Evolutionary conservation across 2,113 vertebrate species (phyloP).

Genomic region (Centropus bengalensis): DNA sequence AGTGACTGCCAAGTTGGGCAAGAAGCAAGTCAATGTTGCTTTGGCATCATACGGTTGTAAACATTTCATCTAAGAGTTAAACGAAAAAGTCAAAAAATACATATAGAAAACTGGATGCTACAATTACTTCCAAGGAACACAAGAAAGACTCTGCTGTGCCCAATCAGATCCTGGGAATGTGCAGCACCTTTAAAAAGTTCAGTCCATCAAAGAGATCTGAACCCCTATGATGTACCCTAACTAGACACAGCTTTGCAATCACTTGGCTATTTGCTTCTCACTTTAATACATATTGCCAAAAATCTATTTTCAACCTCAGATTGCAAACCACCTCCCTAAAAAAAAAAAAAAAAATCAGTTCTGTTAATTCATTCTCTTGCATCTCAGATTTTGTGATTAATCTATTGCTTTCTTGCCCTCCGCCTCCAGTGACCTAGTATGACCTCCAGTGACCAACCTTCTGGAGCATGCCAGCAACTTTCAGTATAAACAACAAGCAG

Average conservation of each 20-base stretch:
- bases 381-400: neutral
- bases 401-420: neutral
- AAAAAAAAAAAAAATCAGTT: neutral
- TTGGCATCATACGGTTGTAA: conserved; percentile 44
- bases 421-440: neutral
- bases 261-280: neutral
- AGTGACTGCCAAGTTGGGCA: conserved; percentile 51
- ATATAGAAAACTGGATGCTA: neutral
- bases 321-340: neutral
- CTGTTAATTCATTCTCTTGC: neutral
- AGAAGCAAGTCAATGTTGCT: conserved; percentile 47
- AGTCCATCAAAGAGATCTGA: neutral
- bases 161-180: neutral
- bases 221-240: neutral
- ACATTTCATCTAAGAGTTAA: conserved; percentile 53
- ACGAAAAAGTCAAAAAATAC: conserved; percentile 4
- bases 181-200: neutral
- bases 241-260: neutral
- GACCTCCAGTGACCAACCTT: too few relatives aligned
- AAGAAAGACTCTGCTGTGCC: neutral
- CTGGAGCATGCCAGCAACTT: neutral
- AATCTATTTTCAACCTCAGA: neutral
- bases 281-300: neutral
- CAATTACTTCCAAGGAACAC: neutral
- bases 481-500: neutral